Conservation (phyloP, 2,113 vertebrate species). For the Pangasianodon hypophthalmus region DNA sequence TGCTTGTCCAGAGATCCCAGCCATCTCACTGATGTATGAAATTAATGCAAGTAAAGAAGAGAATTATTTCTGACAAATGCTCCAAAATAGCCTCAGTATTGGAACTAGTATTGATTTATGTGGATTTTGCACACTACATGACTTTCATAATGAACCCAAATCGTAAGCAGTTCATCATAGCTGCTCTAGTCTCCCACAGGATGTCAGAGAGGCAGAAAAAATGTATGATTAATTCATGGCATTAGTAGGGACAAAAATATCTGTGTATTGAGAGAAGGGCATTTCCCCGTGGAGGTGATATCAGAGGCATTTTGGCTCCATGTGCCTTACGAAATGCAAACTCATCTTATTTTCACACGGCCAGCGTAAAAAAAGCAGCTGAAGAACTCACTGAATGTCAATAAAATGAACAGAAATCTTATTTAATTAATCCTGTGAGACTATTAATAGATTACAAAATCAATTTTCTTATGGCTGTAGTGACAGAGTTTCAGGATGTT, state of each 20-base stretch:
- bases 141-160: conserved; percentile 26
- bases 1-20: no score
- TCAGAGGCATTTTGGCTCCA: neutral
- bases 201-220: conserved; percentile 1
- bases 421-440: conserved; percentile 13
- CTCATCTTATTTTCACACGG: neutral
- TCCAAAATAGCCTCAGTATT: no score
- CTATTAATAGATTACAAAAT: conserved; percentile 1
- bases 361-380: neutral
- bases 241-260: neutral
- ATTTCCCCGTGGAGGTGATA: neutral
- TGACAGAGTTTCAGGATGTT: neutral
- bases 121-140: neutral
- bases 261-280: neutral
- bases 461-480: neutral
- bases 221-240: conserved; percentile 26
- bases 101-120: conserved; percentile 16
- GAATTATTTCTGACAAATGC: neutral
- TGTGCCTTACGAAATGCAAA: neutral
- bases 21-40: neutral
- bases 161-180: neutral
- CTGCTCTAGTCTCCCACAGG: neutral
- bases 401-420: neutral
- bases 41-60: neutral
- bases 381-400: neutral